Conservation (phyloP, 2,888 invertebrate species). For the Synergus laeviventris region DNA sequence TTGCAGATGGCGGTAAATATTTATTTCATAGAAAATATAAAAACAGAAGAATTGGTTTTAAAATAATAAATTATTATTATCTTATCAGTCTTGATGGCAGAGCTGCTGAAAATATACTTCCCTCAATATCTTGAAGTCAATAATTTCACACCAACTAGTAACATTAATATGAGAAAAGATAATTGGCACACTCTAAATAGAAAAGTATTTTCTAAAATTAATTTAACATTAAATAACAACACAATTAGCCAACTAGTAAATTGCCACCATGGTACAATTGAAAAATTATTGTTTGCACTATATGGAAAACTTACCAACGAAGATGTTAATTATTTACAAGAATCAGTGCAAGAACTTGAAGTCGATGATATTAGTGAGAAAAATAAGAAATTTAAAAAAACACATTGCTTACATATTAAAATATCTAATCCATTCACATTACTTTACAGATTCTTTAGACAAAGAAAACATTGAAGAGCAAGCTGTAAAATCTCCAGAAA, state of each 20-base stretch:
- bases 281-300: conserved; percentile 15
- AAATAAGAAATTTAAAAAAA: not conserved
- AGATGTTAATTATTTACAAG: not conserved
- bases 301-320: not conserved
- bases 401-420: not conserved
- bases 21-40: not conserved
- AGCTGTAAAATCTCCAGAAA: not conserved
- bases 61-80: not conserved
- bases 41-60: not conserved
- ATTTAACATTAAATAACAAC: conserved; percentile 15
- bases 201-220: conserved; percentile 73
- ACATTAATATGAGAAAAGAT: conserved; percentile 1
- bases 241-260: conserved; percentile 29
- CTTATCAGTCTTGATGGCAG: conserved; percentile 31
- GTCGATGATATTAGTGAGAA: not conserved
- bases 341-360: not conserved
- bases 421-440: not conserved
- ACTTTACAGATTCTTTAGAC: not conserved
- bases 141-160: conserved; percentile 10
- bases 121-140: conserved; percentile 22
- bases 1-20: conserved; percentile 34
- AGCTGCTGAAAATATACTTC: conserved; percentile 13
- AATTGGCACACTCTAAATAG: conserved; percentile 47
- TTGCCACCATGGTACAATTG: conserved; percentile 23
- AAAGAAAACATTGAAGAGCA: not conserved